Evolutionary conservation across 2,888 invertebrate genomes (phyloP).

Genomic region (Folsomia candida): DNA sequence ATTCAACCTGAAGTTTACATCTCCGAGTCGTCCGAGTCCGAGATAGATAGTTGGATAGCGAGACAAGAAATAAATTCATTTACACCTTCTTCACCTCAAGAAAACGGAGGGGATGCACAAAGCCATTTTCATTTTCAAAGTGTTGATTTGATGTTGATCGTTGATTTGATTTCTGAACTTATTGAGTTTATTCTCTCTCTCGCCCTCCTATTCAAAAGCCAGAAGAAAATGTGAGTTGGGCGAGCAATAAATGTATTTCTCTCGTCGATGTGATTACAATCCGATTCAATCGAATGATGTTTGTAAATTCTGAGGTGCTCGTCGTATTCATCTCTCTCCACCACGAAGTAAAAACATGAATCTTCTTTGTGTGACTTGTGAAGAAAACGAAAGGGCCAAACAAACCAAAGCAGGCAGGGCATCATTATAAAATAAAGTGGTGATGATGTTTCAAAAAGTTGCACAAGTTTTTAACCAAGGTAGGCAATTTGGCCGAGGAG

Average conservation of each 20-base stretch:
- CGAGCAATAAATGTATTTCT: background rate
- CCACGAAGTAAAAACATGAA: too few relatives aligned
- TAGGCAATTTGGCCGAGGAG: background rate
- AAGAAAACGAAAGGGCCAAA: too few relatives aligned
- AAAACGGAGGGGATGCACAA: background rate
- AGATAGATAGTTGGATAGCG: too few relatives aligned
- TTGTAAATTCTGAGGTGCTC: background rate
- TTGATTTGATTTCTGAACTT: background rate
- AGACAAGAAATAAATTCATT: slow-evolving; percentile 6
- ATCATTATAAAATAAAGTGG: background rate
- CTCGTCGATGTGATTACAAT: background rate
- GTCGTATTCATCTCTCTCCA: background rate
- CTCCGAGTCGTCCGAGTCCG: background rate
- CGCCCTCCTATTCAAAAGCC: too few relatives aligned
- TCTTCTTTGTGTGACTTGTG: too few relatives aligned
- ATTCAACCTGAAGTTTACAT: background rate
- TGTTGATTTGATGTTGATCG: slow-evolving; percentile 5
- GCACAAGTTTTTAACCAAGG: background rate
- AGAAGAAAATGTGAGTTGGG: background rate
- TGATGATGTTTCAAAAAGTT: background rate
- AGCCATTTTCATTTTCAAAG: background rate
- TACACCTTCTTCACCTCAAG: background rate
- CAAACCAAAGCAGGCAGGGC: too few relatives aligned
- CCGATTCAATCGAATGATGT: background rate
- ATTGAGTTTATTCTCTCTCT: background rate